Evolutionary conservation across 2,797 vertebrate species (phyloP).

Genomic region (Labroides dimidiatus): DNA sequence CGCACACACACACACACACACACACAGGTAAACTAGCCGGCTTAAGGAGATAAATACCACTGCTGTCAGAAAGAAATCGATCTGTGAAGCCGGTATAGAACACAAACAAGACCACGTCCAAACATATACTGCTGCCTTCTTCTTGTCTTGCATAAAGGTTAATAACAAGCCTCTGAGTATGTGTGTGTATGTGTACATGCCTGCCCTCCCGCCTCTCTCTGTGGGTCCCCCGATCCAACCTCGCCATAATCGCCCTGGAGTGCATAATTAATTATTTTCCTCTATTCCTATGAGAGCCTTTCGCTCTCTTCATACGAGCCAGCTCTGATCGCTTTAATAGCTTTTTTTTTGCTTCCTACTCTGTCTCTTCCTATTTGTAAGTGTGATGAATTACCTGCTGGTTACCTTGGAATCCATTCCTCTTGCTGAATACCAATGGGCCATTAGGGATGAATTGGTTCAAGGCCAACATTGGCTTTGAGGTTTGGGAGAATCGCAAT

Average conservation of each 20-base stretch:
- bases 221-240: slow-evolving; percentile 31
- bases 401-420: slow-evolving; percentile 69
- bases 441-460: slow-evolving; percentile 59
- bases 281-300: slow-evolving; percentile 54
- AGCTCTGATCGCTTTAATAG: slow-evolving; percentile 64
- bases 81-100: slow-evolving; percentile 45
- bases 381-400: slow-evolving; percentile 74
- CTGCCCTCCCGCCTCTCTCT: slow-evolving; percentile 18
- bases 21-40: slow-evolving; percentile 45
- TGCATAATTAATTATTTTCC: slow-evolving; percentile 64
- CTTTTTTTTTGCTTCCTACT: slow-evolving; percentile 64
- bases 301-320: slow-evolving; percentile 45
- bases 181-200: neutral
- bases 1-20: neutral
- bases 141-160: slow-evolving; percentile 45
- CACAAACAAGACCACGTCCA: slow-evolving; percentile 34
- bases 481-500: slow-evolving; percentile 33
- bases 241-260: slow-evolving; percentile 49
- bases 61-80: slow-evolving; percentile 53
- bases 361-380: slow-evolving; percentile 71
- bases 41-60: slow-evolving; percentile 68
- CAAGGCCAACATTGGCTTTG: slow-evolving; percentile 33
- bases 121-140: slow-evolving; percentile 24
- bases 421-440: slow-evolving; percentile 66
- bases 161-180: slow-evolving; percentile 25